Evolutionary conservation across 2,113 vertebrate genomes (phyloP).

Genomic region (Burhinus oedicnemus): DNA sequence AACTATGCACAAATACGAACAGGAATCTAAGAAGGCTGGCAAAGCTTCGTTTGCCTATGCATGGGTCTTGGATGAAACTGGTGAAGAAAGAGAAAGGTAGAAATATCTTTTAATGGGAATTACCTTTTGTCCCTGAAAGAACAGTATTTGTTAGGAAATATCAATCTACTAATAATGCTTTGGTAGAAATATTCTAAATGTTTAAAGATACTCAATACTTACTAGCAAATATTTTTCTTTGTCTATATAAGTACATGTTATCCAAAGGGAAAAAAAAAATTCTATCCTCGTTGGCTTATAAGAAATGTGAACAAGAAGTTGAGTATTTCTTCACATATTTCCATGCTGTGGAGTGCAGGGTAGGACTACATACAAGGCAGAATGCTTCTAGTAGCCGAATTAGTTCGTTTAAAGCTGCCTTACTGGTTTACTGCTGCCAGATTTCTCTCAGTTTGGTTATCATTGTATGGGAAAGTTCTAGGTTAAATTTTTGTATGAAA

Average conservation of each 20-base stretch:
- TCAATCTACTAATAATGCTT: not conserved
- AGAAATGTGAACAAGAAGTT: not conserved
- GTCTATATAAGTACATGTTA: not conserved
- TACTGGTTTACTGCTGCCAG: not conserved
- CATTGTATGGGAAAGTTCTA: not conserved
- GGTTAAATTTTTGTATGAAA: not conserved
- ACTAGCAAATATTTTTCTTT: not conserved
- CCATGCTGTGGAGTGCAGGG: not conserved
- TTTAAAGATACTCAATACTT: not conserved
- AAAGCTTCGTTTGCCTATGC: slow-evolving; percentile 98
- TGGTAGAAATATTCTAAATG: not conserved
- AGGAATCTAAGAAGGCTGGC: slow-evolving; percentile 97
- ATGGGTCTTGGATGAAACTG: slow-evolving; percentile 98
- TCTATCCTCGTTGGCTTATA: not conserved
- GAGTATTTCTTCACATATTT: not conserved
- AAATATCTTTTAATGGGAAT: not conserved
- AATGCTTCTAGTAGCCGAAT: not conserved
- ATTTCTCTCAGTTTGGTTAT: not conserved
- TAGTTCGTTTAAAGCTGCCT: not conserved
- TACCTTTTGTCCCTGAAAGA: not conserved
- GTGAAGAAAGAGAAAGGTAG: slow-evolving; percentile 97
- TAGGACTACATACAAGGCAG: not conserved
- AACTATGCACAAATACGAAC: slow-evolving; percentile 98
- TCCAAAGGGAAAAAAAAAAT: not conserved
- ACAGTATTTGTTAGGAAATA: not conserved